Percentiles rank a stretch among this genome's conserved stretches.
phyloP scores from a whole-genome alignment of 2,797 vertebrate species.

The Coregonus sp. region DNA sequence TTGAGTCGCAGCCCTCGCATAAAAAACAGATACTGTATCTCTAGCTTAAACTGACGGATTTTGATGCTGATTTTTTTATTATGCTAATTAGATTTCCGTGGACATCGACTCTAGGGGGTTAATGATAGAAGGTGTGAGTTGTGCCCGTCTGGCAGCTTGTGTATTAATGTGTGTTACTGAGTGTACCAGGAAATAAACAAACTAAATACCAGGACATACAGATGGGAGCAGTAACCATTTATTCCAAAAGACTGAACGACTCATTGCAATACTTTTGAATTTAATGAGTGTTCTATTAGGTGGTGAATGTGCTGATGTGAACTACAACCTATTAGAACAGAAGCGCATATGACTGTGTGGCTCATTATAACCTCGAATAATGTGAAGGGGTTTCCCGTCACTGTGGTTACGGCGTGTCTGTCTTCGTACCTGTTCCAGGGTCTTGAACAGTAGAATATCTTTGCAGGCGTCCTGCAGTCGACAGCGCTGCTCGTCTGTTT shows the following conservation, averaged over 20 bases:
- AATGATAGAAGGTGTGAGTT: background rate
- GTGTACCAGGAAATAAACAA: background rate
- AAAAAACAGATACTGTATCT: too few species aligned
- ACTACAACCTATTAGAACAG: background rate
- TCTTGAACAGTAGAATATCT: constrained; percentile 98
- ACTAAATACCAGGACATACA: background rate
- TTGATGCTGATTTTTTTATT: too few species aligned
- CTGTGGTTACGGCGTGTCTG: background rate
- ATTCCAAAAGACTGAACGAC: background rate
- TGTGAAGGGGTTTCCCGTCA: background rate
- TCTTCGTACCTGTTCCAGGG: constrained; percentile 88
- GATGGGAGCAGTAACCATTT: background rate
- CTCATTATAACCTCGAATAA: background rate
- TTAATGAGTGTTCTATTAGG: background rate
- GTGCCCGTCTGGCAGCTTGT: background rate
- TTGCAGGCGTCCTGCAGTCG: constrained; percentile 95
- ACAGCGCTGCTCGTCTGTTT: constrained; percentile 95
- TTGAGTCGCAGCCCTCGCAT: too few species aligned
- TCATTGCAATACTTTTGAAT: background rate
- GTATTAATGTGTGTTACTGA: background rate
- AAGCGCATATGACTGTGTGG: background rate
- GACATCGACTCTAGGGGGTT: too few species aligned
- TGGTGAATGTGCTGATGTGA: background rate
- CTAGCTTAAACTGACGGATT: too few species aligned
- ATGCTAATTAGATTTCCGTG: too few species aligned